Evolutionary conservation across 1,140 invertebrate genomes (phyloP), one percentile per base, ranked within the genome.

Genomic region (Hetaerina americana): DNA sequence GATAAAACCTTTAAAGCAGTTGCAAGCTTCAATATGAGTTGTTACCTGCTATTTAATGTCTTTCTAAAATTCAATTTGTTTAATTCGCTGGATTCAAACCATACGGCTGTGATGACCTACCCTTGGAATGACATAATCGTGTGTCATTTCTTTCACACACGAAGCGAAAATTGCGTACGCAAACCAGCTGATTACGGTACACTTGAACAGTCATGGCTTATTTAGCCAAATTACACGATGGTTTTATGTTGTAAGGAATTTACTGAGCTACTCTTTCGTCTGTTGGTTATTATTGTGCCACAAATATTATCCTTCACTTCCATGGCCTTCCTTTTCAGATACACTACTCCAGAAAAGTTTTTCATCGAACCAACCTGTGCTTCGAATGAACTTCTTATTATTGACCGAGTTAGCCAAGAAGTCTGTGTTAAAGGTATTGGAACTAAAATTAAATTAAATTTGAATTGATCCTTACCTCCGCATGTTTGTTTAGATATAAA

Each of bases 331-430:
- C 73, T 76, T 82, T 83, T 68, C 73, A 90, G 88, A 75, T 87
- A 90, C 75, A 85, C 86, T 57, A 89, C 89, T n/a, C 84, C 87
- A 26, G 89, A 91, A 73, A 89, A 88, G 77, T 91, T 91, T 80
- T 88, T 87, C 74, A 81, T 92, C 29, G 88, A 91, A 80, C 87
- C 90, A 0, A 82, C 84, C 75, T 82, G 84, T 3, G 80, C 81
- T 73, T 81, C 81, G 31, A 80, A 82, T 75, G 86, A 90, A 76
- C 77, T 92, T 29, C 80, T 93, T 31, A 82, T 90, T 29, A 89
- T 93, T 72, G 90, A 92, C 77, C 81, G 91, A 78, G 81, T 88
- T 72, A 87, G 85, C 72, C 86, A 88, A 78, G 86, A 88, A 77
- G 85, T 90, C 66, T 81, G 82, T 72, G 80, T 91, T n/a, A 85